Evolutionary conservation across 2,888 invertebrate species (phyloP).

Genomic region (Lasioglossum zephyrum): DNA sequence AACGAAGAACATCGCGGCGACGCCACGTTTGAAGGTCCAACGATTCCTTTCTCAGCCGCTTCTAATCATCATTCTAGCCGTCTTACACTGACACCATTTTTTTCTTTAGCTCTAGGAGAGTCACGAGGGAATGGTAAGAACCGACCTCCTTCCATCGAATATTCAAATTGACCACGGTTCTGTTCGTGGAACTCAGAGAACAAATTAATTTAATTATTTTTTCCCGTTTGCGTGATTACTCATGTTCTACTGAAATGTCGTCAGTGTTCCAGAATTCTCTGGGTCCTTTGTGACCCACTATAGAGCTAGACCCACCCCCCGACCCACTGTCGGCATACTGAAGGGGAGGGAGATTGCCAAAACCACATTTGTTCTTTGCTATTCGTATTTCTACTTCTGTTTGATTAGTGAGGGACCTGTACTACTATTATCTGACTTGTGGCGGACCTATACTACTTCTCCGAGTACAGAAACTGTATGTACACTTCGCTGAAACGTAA

Average conservation of each 20-base stretch:
- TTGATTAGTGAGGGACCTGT: background rate
- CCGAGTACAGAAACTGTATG: background rate
- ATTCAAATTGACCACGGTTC: background rate
- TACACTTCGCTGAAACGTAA: background rate
- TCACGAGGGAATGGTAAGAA: background rate
- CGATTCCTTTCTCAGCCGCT: background rate
- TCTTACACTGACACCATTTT: background rate
- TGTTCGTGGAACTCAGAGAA: background rate
- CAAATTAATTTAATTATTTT: background rate
- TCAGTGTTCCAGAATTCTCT: no score
- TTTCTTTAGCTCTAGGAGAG: background rate
- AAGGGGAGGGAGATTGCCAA: no score
- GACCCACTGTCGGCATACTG: no score
- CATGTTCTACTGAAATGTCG: no score
- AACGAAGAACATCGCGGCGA: background rate
- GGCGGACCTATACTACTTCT: background rate
- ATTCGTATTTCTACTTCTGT: no score
- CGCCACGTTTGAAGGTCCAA: background rate
- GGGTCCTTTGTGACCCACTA: no score
- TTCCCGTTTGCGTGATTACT: background rate
- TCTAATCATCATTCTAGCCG: background rate
- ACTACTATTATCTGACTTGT: background rate
- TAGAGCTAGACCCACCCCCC: no score
- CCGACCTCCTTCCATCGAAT: background rate
- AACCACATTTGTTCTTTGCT: no score